Percentiles rank a stretch among this genome's conserved stretches.
Conservation (phyloP, 2,888 invertebrate genomes). For the Meteorus colon region DNA sequence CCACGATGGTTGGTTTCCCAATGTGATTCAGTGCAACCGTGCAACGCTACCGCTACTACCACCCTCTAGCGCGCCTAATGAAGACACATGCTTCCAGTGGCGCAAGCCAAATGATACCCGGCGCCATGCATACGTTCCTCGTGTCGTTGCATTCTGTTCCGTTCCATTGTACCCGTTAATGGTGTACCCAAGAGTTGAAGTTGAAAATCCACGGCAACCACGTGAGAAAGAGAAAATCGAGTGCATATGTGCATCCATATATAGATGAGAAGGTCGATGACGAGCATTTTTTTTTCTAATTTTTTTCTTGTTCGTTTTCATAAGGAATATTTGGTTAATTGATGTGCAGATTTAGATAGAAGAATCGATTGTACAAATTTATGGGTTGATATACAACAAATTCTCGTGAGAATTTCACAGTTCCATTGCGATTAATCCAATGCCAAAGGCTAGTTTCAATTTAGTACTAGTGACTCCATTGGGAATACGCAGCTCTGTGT, state of each 20-base stretch:
- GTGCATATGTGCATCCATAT: neutral
- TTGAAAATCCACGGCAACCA: slow-evolving; percentile 46
- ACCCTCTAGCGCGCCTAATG: slow-evolving; percentile 61
- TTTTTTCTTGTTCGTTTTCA: neutral
- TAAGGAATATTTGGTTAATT: neutral
- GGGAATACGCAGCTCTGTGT: slow-evolving; percentile 49
- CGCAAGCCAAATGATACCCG: slow-evolving; percentile 64
- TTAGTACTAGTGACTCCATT: slow-evolving; percentile 59
- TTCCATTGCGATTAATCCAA: slow-evolving; percentile 59
- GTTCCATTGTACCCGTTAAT: slow-evolving; percentile 62
- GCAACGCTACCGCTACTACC: slow-evolving; percentile 49
- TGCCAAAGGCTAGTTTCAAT: slow-evolving; percentile 70
- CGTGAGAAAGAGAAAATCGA: slow-evolving; percentile 7
- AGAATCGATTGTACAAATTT: slow-evolving; percentile 32
- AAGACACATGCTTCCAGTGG: slow-evolving; percentile 65
- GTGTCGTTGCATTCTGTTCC: slow-evolving; percentile 60
- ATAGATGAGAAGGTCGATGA: slow-evolving; percentile 19
- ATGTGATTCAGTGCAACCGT: slow-evolving; percentile 64
- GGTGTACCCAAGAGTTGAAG: slow-evolving; percentile 48
- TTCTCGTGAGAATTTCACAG: slow-evolving; percentile 54
- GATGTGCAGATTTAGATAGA: neutral
- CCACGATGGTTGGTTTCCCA: slow-evolving; percentile 62
- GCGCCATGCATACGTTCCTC: slow-evolving; percentile 61
- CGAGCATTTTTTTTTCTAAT: neutral
- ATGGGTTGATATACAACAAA: slow-evolving; percentile 47